Base-by-base conservation (phyloP, 2,888 invertebrate genomes). In the Eupsilia transversa region DNA sequence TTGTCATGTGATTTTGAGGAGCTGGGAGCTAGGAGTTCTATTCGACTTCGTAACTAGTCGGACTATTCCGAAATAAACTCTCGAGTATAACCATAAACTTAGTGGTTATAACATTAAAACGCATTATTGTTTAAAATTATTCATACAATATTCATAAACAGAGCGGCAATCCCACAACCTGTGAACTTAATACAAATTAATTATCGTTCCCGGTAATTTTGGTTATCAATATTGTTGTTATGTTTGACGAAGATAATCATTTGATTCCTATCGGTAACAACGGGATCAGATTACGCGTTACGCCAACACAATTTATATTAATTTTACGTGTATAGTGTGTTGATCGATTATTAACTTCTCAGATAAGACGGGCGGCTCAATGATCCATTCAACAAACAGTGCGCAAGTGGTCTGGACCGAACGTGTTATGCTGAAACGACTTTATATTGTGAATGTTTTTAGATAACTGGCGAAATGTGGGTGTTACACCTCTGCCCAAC, bases 271-370 rank as follows among this genome's bases (percentile, higher is more conserved):
- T 63, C 12, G 23, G 63, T 27, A 43, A 46, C 64, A 64, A 57
- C 9, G 52, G 61, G 38, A 72, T 80, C 30, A 76, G 14, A 57
- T 72, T 41, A 60, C 63, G 14, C 12, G 52, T 72, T 49, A 54
- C 63, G 10, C n/a, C 41, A 54, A 59, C 54, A 67, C 30, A 14
- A 75, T 59, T 74, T 52, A 56, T 73, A 77, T 57, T 68, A 54
- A 64, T 70, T 52, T 54, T 65, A 33, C 33, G 23, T 7, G 20
- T 33, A 52, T 54, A 35, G 10, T 68, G 27, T 61, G 46, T 38
- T 59, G 33, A n/a, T 43, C 30, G 56, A 64, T 38, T 49, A 49
- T 33, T 52, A 20, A 52, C 30, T 60, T 60, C 60, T 46, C 30
- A n/a, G 41, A 23, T 17, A 20, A 56, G 38, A 68, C 6, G 3